Percentiles rank a stretch among this genome's conserved stretches.
phyloP scores from a whole-genome alignment of 35 echinoderm and acorn worm genomes.

The Anneissia japonica region DNA sequence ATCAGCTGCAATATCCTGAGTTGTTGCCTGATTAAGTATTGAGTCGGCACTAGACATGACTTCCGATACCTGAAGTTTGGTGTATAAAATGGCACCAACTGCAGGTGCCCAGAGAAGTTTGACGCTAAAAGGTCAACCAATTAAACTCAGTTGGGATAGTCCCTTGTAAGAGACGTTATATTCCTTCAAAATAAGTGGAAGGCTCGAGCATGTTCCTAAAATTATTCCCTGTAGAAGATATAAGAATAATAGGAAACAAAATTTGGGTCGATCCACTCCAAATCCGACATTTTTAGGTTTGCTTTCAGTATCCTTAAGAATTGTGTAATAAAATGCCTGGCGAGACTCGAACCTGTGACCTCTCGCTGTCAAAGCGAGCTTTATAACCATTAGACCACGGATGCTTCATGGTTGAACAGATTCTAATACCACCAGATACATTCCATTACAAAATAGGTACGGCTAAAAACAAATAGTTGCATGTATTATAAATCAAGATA shows the following conservation, averaged over 20 bases:
- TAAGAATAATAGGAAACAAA: slow-evolving; percentile 53
- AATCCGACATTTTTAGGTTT: too few species aligned
- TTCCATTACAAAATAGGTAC: too few species aligned
- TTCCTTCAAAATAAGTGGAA: slow-evolving; percentile 42
- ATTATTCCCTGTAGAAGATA: slow-evolving; percentile 88
- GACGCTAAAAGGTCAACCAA: slow-evolving; percentile 92
- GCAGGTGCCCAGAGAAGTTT: slow-evolving; percentile 92
- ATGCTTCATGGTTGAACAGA: too few species aligned
- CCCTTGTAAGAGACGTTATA: slow-evolving; percentile 34
- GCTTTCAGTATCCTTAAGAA: too few species aligned
- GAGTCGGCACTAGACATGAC: slow-evolving; percentile 82
- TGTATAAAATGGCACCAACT: slow-evolving; percentile 63
- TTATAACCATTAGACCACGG: too few species aligned
- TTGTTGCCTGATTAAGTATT: slow-evolving; percentile 85
- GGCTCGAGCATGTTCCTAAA: slow-evolving; percentile 70
- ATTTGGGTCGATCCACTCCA: slow-evolving; percentile 37
- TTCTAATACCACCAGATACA: too few species aligned
- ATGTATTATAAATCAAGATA: too few species aligned
- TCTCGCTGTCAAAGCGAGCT: too few species aligned
- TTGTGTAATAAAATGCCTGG: too few species aligned
- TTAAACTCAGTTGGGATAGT: slow-evolving; percentile 86
- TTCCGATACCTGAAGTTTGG: slow-evolving; percentile 63
- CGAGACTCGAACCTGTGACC: too few species aligned
- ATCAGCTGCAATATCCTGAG: slow-evolving; percentile 91
- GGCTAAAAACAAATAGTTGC: too few species aligned